Evolutionary conservation across 2,113 vertebrate species (phyloP).

Genomic region (Cheilinus undulatus): DNA sequence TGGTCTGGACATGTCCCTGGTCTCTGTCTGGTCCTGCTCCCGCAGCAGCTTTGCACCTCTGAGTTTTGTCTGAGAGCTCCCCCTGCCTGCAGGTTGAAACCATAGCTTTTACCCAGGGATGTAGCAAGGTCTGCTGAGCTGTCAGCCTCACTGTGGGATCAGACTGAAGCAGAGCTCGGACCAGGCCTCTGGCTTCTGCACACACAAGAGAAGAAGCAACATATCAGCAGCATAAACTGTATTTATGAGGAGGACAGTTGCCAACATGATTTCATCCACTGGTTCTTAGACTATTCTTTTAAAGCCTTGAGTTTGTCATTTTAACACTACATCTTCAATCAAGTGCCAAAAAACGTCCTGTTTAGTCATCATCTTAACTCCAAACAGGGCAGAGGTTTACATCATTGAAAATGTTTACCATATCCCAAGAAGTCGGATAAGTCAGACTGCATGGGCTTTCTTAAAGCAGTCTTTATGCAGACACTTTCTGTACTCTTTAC

Average conservation of each 20-base stretch:
- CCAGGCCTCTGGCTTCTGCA: conserved; percentile 89
- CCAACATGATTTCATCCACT: no score
- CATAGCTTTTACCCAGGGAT: conserved; percentile 90
- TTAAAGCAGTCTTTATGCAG: neutral
- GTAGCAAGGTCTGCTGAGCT: conserved; percentile 88
- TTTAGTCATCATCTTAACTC: no score
- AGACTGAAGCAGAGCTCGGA: conserved; percentile 89
- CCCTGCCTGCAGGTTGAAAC: conserved; percentile 77
- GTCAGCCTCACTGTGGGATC: conserved; percentile 90
- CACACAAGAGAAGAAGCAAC: no score
- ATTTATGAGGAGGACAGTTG: neutral
- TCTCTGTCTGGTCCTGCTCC: conserved; percentile 36
- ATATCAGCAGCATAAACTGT: no score
- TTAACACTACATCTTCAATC: no score
- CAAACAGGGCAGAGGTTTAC: no score
- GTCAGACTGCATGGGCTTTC: neutral
- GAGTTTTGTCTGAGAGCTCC: conserved; percentile 68
- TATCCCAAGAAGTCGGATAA: no score
- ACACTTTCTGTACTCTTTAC: conserved; percentile 76
- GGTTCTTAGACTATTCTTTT: neutral
- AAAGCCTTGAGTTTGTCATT: neutral
- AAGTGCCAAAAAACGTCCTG: no score
- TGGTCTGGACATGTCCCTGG: conserved; percentile 22
- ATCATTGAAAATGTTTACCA: no score
- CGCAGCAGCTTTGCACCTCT: neutral